These are phyloP conservation scores for Vanacampus margaritifer DNA, from an alignment of 2,113 vertebrate genomes.

Conservation along the genomic window DNA sequence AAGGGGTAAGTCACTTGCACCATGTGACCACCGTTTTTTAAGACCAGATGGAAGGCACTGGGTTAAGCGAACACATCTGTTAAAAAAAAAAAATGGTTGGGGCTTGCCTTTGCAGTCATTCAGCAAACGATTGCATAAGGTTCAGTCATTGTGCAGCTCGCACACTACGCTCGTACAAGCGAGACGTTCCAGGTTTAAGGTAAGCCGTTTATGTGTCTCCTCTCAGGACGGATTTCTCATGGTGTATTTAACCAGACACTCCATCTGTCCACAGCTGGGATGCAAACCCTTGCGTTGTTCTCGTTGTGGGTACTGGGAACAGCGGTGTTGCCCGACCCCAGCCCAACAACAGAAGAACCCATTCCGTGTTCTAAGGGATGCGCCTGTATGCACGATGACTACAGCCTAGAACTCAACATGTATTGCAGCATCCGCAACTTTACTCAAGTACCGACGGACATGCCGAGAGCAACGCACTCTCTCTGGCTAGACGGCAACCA, in stretches of 20 bases:
- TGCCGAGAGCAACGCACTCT: constrained; percentile 74
- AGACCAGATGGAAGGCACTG: constrained; percentile 48
- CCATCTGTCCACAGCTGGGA: constrained; percentile 56
- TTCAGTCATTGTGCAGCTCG: constrained; percentile 47
- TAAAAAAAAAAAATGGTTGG: constrained; percentile 23
- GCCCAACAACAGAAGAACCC: constrained; percentile 46
- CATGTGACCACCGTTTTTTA: neutral
- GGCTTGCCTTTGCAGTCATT: constrained; percentile 49
- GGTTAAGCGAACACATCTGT: constrained; percentile 65
- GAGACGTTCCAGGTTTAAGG: constrained; percentile 54
- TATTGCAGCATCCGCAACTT: constrained; percentile 89
- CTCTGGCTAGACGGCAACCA: constrained; percentile 91
- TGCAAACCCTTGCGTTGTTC: constrained; percentile 64
- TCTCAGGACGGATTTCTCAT: neutral
- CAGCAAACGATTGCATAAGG: constrained; percentile 61
- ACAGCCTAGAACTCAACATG: constrained; percentile 80
- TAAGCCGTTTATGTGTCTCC: constrained; percentile 30
- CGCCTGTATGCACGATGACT: constrained; percentile 80
- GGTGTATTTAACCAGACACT: neutral
- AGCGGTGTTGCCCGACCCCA: constrained; percentile 56
- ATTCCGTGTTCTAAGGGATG: constrained; percentile 79
- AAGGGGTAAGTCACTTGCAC: neutral
- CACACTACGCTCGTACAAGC: constrained; percentile 34
- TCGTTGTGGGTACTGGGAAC: constrained; percentile 65
- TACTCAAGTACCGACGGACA: constrained; percentile 69